Evolutionary conservation across 30 jellyfish, hydroid and myxozoan genomes (phyloP), one percentile per base, ranked within the genome.

Genomic region (Chironex yamaguchii): DNA sequence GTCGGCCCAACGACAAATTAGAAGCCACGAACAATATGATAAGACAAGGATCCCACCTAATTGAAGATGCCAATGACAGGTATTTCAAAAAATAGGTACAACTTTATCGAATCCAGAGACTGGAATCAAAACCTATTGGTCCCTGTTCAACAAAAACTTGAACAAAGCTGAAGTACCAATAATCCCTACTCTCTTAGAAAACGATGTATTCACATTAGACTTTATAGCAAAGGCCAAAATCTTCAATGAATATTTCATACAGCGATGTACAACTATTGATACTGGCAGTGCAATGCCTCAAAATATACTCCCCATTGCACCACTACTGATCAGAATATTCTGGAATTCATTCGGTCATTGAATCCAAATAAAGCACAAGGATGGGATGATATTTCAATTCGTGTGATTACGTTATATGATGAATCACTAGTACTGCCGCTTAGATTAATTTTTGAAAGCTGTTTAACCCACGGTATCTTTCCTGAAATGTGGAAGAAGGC

Each of bases 321-420:
- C 64, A 4, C 86, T 42, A 77, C 89, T 36, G 89, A 73, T 52
- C 80, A 76, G 79, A 68, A 82, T 2, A 34, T 82, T 23, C 23
- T 42, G 50, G 35, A 20, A 1, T 13, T 64, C 29, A 82, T 82
- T n/a, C 65, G 86, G 1, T 23, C 76, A n/a, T 36, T 82, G 51
- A 82, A 82, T 30, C 26, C 76, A 14, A 82, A 82, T 36, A 82
- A 82, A 49, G 94, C 71, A 30, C 95, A 51, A 12, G 95, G 95
- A 29, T 73, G 84, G 88, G 95, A 53, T 62, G 89, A 85, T 33
- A 85, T 50, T 42, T 85, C 89, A 29, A 36, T 85, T 14, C 52
- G 65, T 28, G 74, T 70, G 95, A 85, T 85, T 17, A 58, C 67
- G 64, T 2, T 82, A 33, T 65, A 78, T 33, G 88, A 68, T 35